Evolutionary conservation across 1,140 invertebrate genomes (phyloP).

Genomic region (Sesamia nonagrioides): DNA sequence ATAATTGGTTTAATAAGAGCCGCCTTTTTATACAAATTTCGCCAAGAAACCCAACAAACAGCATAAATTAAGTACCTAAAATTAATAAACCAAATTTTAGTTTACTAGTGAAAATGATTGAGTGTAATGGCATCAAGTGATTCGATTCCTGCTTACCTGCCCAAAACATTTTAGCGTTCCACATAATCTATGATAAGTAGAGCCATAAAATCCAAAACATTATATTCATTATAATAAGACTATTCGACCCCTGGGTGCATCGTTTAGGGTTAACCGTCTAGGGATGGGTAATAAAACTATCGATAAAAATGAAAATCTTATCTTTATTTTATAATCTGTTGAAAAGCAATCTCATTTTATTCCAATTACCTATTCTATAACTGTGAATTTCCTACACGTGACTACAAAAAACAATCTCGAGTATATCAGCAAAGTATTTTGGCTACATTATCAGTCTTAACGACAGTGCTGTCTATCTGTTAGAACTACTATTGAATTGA

Average conservation of each 20-base stretch:
- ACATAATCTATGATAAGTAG: conserved; percentile 42
- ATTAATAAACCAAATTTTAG: not conserved
- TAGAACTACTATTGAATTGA: not conserved
- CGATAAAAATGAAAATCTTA: conserved; percentile 36
- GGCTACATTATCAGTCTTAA: not conserved
- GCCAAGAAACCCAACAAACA: too few relatives aligned
- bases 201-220: conserved; percentile 52
- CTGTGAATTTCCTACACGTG: not conserved
- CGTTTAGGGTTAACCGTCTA: conserved; percentile 52
- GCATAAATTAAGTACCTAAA: too few relatives aligned
- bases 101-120: not conserved
- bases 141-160: conserved; percentile 8
- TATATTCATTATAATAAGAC: conserved; percentile 63
- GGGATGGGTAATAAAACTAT: conserved; percentile 31
- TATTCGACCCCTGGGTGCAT: conserved; percentile 59
- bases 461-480: not conserved
- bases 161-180: conserved; percentile 17
- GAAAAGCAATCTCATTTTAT: too few relatives aligned
- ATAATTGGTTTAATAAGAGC: too few relatives aligned
- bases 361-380: not conserved
- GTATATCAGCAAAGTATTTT: not conserved
- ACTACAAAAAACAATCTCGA: not conserved
- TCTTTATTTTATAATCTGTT: too few relatives aligned
- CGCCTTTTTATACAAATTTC: too few relatives aligned
- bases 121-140: conserved; percentile 5